Evolutionary conservation across 35 echinoderm and acorn worm genomes (phyloP).

Genomic region (Chiridota heheva): DNA sequence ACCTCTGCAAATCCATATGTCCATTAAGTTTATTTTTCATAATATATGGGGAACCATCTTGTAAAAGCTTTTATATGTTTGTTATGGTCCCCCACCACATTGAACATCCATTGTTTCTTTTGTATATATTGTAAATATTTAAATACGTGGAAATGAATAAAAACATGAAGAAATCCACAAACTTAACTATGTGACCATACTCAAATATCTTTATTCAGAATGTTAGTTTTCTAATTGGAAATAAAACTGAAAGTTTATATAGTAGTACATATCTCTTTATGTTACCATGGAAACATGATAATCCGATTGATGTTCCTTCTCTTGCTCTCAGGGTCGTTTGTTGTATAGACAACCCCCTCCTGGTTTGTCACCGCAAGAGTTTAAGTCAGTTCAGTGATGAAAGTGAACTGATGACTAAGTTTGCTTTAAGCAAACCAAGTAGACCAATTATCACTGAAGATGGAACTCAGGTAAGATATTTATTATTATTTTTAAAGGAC

Average conservation of each 20-base stretch:
- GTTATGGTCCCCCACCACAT: no score
- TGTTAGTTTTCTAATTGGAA: background rate
- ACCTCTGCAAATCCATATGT: no score
- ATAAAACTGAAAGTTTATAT: background rate
- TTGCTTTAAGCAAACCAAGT: conserved; percentile 17
- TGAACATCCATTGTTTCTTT: no score
- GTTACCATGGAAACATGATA: no score
- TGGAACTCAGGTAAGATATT: conserved; percentile 61
- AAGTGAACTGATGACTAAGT: conserved; percentile 9
- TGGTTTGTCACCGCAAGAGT: conserved; percentile 51
- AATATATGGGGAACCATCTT: no score
- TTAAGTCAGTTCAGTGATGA: conserved; percentile 22
- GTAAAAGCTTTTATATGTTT: no score
- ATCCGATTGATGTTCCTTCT: background rate
- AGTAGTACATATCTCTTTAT: background rate
- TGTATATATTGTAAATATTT: no score
- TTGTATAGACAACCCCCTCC: conserved; percentile 80
- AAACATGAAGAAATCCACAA: background rate
- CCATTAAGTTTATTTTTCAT: no score
- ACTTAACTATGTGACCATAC: background rate
- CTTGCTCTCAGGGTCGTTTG: conserved; percentile 61
- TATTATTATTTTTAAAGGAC: background rate
- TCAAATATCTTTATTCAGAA: background rate
- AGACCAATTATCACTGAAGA: conserved; percentile 61
- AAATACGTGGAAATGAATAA: no score